Evolutionary conservation across 2,888 invertebrate genomes (phyloP), one percentile per base, ranked within the genome.

Genomic region (Cylindroiulus punctatus): DNA sequence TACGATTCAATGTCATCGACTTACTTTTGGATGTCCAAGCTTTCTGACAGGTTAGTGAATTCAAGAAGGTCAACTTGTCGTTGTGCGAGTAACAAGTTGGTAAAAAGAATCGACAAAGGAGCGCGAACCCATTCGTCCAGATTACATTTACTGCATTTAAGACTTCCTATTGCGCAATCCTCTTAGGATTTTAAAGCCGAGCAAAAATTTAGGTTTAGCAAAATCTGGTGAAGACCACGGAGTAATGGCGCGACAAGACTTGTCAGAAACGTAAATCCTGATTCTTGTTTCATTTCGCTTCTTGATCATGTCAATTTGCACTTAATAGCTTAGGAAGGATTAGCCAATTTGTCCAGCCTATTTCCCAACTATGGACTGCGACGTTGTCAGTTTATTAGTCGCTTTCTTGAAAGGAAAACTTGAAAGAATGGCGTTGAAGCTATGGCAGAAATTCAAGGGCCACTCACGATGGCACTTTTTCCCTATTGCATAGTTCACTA

Each of bases 271-370:
- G 26, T 30, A 76, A 76, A 14, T 76, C 76, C 76, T 30, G 76
- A 76, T 30, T 30, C 76, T 17, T 76, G 76, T 76, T 76, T 26
- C 76, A 76, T 76, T 76, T 76, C 76, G 76, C 76, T 76, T 76
- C 76, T 76, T 76, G 76, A 76, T 76, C 76, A 76, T 76, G 76
- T 76, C 76, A 76, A 76, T 76, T 76, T 30, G 76, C 76, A 76
- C 30, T 76, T 76, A 76, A 76, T 76, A 76, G 76, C 30, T 76
- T 30, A 30, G 76, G 76, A 76, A 17, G 26, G 76, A 76, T 76
- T 76, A 76, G 76, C 76, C 76, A 76, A 76, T 76, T 76, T 76
- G 76, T 76, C 76, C 76, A 14, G 26, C 17, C 76, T 76, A 76
- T 57, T 57, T 22, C 57, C 57, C 22, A 57, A 76, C 76, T 76